These are phyloP conservation scores for Manis crassicaudata DNA, from an alignment of 2,797 vertebrate genomes.

Conservation along the genomic window DNA sequence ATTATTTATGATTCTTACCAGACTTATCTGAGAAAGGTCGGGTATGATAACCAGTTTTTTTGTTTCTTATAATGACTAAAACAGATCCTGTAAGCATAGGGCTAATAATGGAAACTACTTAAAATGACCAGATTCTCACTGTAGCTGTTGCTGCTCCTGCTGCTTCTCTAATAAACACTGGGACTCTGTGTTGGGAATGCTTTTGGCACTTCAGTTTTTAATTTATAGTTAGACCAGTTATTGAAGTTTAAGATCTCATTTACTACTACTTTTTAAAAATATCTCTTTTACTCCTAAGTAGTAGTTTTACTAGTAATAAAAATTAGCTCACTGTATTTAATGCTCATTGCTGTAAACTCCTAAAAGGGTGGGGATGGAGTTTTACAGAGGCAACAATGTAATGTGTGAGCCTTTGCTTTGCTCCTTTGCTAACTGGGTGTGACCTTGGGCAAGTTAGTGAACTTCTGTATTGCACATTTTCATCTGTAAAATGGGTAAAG, in stretches of 20 bases:
- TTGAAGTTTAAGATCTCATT: neutral
- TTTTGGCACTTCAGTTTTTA: conserved; percentile 19
- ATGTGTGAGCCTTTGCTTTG: neutral
- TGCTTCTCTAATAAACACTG: neutral
- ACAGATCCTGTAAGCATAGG: neutral
- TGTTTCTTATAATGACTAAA: neutral
- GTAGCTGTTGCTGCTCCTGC: neutral
- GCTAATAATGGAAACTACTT: neutral
- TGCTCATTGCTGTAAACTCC: neutral
- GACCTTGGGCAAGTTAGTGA: neutral
- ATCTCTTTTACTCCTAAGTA: conserved; percentile 7
- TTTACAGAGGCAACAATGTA: neutral
- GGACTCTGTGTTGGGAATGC: neutral
- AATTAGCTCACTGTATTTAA: neutral
- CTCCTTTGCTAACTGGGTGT: neutral
- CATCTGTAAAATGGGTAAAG: neutral
- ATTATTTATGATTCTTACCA: neutral
- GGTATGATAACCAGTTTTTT: neutral
- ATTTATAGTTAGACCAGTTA: conserved; percentile 4
- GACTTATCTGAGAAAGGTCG: neutral
- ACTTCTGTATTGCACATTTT: neutral
- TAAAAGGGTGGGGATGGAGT: neutral
- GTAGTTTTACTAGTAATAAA: conserved; percentile 32
- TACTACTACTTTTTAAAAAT: neutral
- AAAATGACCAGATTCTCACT: neutral